Evolutionary conservation across 2,113 vertebrate genomes (phyloP).

Genomic region (Chlamydotis undulata): DNA sequence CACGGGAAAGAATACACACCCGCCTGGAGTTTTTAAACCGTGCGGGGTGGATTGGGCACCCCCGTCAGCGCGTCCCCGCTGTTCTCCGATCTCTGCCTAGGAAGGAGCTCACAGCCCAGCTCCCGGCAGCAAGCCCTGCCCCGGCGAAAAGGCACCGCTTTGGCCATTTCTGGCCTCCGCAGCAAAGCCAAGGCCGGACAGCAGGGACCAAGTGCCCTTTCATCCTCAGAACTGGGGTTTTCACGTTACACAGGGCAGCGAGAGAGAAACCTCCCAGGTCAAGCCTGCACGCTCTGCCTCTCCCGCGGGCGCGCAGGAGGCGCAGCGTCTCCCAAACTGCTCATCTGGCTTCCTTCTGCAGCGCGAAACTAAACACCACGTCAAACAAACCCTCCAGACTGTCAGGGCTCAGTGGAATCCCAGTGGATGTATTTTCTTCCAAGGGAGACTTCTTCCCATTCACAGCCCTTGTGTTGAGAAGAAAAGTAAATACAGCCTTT

Average conservation of each 20-base stretch:
- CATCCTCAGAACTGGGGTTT: neutral
- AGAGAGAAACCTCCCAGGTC: neutral
- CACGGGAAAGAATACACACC: neutral
- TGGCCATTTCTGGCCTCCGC: neutral
- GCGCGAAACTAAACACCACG: neutral
- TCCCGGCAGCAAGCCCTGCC: neutral
- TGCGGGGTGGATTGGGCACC: neutral
- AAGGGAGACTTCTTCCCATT: neutral
- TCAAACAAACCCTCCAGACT: neutral
- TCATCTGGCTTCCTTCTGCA: neutral
- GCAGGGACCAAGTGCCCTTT: neutral
- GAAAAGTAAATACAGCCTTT: constrained; percentile 15
- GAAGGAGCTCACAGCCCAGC: neutral
- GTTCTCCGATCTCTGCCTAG: neutral
- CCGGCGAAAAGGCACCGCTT: neutral
- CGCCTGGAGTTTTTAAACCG: neutral
- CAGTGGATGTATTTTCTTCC: neutral
- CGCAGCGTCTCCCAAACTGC: neutral
- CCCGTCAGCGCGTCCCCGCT: neutral
- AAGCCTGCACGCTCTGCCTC: fast-evolving
- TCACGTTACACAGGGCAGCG: neutral
- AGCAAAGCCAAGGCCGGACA: neutral
- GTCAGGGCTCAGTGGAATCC: neutral
- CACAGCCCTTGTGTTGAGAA: neutral
- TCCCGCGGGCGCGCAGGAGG: neutral